Evolutionary conservation across 2,888 invertebrate species (phyloP).

Genomic region (Nycteola revayana): DNA sequence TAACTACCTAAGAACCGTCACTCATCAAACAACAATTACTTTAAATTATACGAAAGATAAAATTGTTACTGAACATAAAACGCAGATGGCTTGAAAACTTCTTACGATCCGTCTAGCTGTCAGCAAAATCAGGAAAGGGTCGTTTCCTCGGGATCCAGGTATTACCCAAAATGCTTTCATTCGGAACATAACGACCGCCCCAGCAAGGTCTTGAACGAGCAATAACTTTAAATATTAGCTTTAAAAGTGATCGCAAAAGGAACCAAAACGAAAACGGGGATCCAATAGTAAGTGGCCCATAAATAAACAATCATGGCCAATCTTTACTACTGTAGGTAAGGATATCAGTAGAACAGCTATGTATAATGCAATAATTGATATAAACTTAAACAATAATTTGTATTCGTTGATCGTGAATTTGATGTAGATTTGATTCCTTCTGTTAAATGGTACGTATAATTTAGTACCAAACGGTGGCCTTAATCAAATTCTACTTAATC

Average conservation of each 20-base stretch:
- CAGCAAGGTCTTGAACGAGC: constrained; percentile 26
- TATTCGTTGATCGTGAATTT: too few species aligned
- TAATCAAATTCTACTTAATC: too few species aligned
- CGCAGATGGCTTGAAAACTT: constrained; percentile 10
- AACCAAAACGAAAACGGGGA: constrained; percentile 14
- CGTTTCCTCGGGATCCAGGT: constrained; percentile 33
- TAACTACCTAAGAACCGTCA: too few species aligned
- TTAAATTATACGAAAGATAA: constrained; percentile 8
- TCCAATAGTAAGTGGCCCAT: too few species aligned
- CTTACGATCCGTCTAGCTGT: constrained; percentile 23
- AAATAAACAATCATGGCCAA: too few species aligned
- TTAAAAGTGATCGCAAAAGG: constrained; percentile 30
- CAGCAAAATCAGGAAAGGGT: constrained; percentile 41
- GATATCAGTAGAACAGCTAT: too few species aligned
- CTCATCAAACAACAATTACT: background rate
- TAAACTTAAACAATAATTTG: too few species aligned
- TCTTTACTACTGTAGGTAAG: too few species aligned
- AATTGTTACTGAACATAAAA: constrained; percentile 11
- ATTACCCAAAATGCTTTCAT: constrained; percentile 39
- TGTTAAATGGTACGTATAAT: too few species aligned
- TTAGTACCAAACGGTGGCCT: too few species aligned
- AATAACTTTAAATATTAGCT: constrained; percentile 42
- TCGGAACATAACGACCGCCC: constrained; percentile 36
- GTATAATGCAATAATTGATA: too few species aligned
- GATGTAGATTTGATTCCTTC: too few species aligned